phyloP scores from a whole-genome alignment of 2,113 vertebrate genomes.

The Lates calcarifer region DNA sequence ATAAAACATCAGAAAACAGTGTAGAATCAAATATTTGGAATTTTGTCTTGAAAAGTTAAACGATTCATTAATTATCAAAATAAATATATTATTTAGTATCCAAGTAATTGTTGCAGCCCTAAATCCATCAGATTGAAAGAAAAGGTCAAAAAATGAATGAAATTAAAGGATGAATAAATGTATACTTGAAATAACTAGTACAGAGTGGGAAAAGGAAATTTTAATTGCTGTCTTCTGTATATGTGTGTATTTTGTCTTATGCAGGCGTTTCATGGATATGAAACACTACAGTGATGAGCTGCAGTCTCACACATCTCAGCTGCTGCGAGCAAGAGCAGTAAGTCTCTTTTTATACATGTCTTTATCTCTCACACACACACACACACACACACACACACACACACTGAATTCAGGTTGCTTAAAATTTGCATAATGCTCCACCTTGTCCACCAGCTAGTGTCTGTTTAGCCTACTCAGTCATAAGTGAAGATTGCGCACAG shows the following conservation, averaged over 20 bases:
- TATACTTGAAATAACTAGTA: too few species aligned
- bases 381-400: background rate
- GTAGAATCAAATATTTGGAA: background rate
- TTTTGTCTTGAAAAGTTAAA: background rate
- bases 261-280: slow-evolving; percentile 91
- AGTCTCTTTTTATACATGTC: slow-evolving; percentile 67
- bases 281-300: slow-evolving; percentile 95
- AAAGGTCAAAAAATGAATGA: background rate
- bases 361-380: background rate
- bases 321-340: slow-evolving; percentile 93
- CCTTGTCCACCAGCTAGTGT: too few species aligned
- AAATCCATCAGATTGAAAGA: background rate
- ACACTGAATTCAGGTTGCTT: background rate
- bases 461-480: too few species aligned
- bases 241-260: background rate
- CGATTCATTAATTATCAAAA: too few species aligned
- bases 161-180: too few species aligned
- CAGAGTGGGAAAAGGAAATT: too few species aligned
- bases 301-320: slow-evolving; percentile 93
- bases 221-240: background rate
- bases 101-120: too few species aligned
- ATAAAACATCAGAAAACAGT: background rate
- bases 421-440: too few species aligned
- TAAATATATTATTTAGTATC: too few species aligned
- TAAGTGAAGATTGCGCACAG: too few species aligned